A percentile compares a stretch with the other conserved stretches of the same genome.
Evolutionary conservation across 2,888 invertebrate genomes (phyloP).

Genomic region (Drosophila peninsularis): DNA sequence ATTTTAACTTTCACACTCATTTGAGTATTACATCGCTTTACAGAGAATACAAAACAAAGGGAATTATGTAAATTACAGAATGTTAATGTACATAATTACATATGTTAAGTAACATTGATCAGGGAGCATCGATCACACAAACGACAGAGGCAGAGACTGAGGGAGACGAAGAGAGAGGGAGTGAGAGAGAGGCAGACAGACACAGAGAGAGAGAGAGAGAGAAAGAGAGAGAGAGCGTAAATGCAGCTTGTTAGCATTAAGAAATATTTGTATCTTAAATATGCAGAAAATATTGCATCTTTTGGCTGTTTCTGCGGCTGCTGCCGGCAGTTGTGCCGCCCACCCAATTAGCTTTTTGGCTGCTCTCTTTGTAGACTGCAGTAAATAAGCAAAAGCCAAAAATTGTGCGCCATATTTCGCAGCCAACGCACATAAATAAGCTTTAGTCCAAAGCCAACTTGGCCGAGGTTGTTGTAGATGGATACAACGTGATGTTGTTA

Average conservation of each 20-base stretch:
- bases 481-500: constrained; percentile 32
- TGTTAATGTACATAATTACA: no score
- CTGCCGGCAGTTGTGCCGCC: constrained; percentile 36
- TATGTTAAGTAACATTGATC: background rate
- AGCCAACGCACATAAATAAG: constrained; percentile 66
- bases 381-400: constrained; percentile 56
- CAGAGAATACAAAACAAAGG: no score
- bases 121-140: constrained; percentile 10
- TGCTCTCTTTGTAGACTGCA: constrained; percentile 44
- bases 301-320: constrained; percentile 11
- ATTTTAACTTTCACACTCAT: no score
- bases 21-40: no score
- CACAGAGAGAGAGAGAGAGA: no score
- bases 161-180: background rate
- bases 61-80: no score
- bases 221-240: background rate
- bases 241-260: constrained; percentile 16
- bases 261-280: constrained; percentile 39
- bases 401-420: constrained; percentile 60
- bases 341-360: constrained; percentile 61
- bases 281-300: constrained; percentile 51
- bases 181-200: background rate
- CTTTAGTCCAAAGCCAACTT: constrained; percentile 66
- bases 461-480: constrained; percentile 59
- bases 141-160: background rate